These are phyloP conservation scores for Amphiprion ocellaris DNA, from an alignment of 2,113 vertebrate species.

Conservation along the genomic window DNA sequence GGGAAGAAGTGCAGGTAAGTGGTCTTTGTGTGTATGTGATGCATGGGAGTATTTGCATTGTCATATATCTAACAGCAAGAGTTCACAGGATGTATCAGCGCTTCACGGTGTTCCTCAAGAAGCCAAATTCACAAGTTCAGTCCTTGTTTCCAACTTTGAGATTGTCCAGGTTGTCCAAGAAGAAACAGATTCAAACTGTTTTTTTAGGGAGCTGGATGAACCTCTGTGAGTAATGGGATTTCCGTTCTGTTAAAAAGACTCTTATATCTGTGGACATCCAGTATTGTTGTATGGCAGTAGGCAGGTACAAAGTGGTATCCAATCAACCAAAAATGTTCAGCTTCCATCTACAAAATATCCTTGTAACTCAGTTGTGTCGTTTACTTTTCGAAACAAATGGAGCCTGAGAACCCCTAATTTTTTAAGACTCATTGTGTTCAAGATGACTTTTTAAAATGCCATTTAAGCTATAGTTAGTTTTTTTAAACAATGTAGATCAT, in stretches of 20 bases:
- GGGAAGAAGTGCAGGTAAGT: constrained; percentile 91
- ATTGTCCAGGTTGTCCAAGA: too few relatives aligned
- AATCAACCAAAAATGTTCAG: background rate
- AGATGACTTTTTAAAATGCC: background rate
- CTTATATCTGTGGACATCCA: background rate
- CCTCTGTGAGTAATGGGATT: background rate
- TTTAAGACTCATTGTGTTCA: too few relatives aligned
- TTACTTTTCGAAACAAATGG: background rate
- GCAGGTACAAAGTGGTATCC: background rate
- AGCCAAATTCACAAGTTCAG: too few relatives aligned
- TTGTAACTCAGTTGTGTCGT: background rate
- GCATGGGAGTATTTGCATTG: background rate
- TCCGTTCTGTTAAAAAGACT: background rate
- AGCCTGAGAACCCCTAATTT: background rate
- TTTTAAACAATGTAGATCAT: background rate
- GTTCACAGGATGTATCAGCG: too few relatives aligned
- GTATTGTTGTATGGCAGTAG: background rate
- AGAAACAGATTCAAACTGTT: too few relatives aligned
- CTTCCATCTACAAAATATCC: background rate
- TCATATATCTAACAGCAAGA: background rate
- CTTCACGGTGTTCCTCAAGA: too few relatives aligned
- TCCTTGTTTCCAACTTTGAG: too few relatives aligned
- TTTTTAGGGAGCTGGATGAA: too few relatives aligned
- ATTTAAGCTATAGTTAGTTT: background rate
- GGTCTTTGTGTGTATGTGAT: background rate